phyloP scores from a whole-genome alignment of 37 sponge, comb jelly and placozoan genomes.

The Spongilla lacustris region DNA sequence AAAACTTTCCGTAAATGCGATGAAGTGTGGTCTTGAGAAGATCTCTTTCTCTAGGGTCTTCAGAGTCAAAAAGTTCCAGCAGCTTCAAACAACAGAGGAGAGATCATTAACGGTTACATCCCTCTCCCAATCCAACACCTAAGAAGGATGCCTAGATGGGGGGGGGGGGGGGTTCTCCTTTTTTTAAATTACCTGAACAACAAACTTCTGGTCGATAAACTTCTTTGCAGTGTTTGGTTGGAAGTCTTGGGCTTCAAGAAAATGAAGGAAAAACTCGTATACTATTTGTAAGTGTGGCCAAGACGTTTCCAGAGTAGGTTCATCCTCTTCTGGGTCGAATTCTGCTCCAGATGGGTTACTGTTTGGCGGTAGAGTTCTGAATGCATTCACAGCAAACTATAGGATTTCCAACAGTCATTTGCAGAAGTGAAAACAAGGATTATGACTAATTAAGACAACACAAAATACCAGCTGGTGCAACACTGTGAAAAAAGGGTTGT shows the following conservation, averaged over 20 bases:
- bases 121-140: no score
- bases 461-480: not conserved
- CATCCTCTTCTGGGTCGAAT: slow-evolving; percentile 99
- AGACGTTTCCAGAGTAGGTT: slow-evolving; percentile 93
- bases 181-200: slow-evolving; percentile 64
- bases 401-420: not conserved
- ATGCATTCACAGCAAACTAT: slow-evolving; percentile 93
- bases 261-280: slow-evolving; percentile 94
- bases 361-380: slow-evolving; percentile 93
- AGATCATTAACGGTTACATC: not conserved
- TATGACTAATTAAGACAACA: no score
- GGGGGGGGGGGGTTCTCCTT: no score
- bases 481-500: not conserved
- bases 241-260: slow-evolving; percentile 96
- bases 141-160: no score
- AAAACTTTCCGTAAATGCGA: slow-evolving; percentile 97
- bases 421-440: slow-evolving; percentile 12
- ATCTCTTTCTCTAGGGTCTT: slow-evolving; percentile 97
- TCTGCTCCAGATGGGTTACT: slow-evolving; percentile 95
- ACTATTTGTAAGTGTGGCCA: slow-evolving; percentile 99
- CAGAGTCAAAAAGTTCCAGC: slow-evolving; percentile 95
- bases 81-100: slow-evolving; percentile 76
- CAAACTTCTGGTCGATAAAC: slow-evolving; percentile 94
- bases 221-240: slow-evolving; percentile 90
- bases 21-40: slow-evolving; percentile 96